Percentiles rank a stretch among this genome's conserved stretches.
Evolutionary conservation across 2,888 invertebrate species (phyloP).

Genomic region (Meta bourneti): DNA sequence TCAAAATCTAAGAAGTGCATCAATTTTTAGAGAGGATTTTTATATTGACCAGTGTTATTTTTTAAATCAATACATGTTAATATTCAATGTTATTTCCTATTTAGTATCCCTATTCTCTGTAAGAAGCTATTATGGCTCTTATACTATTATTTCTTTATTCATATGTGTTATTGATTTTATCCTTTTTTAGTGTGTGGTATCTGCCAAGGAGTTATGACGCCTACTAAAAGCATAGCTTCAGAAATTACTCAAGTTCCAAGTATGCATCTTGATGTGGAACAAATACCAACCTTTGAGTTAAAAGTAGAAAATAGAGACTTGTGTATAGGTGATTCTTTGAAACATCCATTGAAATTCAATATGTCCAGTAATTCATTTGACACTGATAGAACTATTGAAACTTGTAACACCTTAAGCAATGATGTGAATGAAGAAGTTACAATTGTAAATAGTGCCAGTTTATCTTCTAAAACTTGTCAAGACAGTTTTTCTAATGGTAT

Average conservation of each 20-base stretch:
- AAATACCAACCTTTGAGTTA: slow-evolving; percentile 13
- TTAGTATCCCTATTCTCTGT: too few relatives aligned
- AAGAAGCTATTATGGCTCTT: too few relatives aligned
- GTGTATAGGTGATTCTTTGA: background rate
- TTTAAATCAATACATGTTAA: too few relatives aligned
- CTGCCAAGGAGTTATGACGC: slow-evolving; percentile 11
- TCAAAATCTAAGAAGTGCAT: too few relatives aligned
- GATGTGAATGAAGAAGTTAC: background rate
- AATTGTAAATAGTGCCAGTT: background rate
- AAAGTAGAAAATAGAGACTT: slow-evolving; percentile 11
- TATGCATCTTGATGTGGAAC: slow-evolving; percentile 23
- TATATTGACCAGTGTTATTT: too few relatives aligned
- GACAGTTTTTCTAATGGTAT: slow-evolving; percentile 14
- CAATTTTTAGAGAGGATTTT: too few relatives aligned
- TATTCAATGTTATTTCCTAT: too few relatives aligned
- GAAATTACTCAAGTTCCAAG: slow-evolving; percentile 9
- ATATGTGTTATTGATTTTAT: too few relatives aligned
- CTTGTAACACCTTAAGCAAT: background rate
- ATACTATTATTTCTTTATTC: too few relatives aligned
- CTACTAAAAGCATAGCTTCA: background rate
- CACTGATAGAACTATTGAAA: background rate
- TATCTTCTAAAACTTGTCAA: background rate
- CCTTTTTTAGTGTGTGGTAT: background rate
- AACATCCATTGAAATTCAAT: background rate
- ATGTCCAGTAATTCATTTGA: background rate